Conservation (phyloP, 1,140 invertebrate genomes). For the Asbolus verrucosus region DNA sequence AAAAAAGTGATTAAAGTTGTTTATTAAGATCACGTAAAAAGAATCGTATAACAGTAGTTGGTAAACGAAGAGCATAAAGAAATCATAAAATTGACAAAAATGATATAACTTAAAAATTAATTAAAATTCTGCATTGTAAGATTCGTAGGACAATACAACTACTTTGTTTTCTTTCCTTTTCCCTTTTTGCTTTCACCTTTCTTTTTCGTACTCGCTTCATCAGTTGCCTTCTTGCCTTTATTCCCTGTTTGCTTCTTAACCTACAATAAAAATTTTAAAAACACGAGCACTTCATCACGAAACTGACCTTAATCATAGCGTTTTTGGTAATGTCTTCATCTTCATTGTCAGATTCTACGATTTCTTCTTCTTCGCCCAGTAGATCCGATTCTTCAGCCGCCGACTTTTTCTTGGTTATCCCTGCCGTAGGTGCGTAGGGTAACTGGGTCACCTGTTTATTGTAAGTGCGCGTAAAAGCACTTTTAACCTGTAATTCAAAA, state of each 20-base stretch:
- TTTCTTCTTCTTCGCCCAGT: slow-evolving; percentile 65
- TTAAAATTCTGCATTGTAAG: too few relatives aligned
- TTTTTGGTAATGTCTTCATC: slow-evolving; percentile 77
- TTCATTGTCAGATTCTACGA: slow-evolving; percentile 61
- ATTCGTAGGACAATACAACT: background rate
- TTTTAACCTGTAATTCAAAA: slow-evolving; percentile 77
- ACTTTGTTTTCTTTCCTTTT: slow-evolving; percentile 40
- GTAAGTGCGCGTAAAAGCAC: slow-evolving; percentile 91
- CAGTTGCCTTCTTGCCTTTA: slow-evolving; percentile 35
- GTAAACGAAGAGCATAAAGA: too few relatives aligned
- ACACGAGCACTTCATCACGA: slow-evolving; percentile 17
- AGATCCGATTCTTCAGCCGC: slow-evolving; percentile 65
- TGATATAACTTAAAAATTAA: too few relatives aligned
- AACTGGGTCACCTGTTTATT: slow-evolving; percentile 84
- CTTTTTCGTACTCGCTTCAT: slow-evolving; percentile 31
- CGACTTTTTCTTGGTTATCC: slow-evolving; percentile 71
- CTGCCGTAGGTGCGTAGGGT: slow-evolving; percentile 76
- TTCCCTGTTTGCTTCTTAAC: slow-evolving; percentile 47
- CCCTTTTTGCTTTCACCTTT: slow-evolving; percentile 27
- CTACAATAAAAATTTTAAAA: slow-evolving; percentile 45
- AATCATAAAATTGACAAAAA: too few relatives aligned
- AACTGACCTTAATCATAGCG: slow-evolving; percentile 82
- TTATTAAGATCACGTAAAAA: too few relatives aligned
- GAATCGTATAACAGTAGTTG: too few relatives aligned
- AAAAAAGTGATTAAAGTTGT: too few relatives aligned